Base-by-base conservation (phyloP, 1,140 invertebrate genomes). In the Cryptotermes secundus region DNA sequence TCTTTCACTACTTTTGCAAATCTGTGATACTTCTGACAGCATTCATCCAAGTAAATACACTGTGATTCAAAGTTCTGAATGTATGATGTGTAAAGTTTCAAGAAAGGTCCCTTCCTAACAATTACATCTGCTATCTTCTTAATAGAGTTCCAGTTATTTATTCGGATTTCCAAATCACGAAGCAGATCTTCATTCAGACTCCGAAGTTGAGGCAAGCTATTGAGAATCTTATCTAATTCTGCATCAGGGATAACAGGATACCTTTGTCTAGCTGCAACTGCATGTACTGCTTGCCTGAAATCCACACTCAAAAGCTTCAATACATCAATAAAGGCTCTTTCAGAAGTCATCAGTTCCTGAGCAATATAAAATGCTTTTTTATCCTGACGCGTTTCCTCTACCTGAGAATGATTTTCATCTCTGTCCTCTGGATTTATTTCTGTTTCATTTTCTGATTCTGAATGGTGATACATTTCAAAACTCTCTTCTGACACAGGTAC, bases 41-140 rank as follows among this genome's bases (percentile, higher is more conserved):
- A 90, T 10, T 93, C 93, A 86, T 94, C 93, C 34, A 95, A 91
- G 35, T 92, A 88, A 86, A 91, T 90, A 88, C 91, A 92, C 31
- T 94, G 93, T 72, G 90, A 90, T 87, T 94, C 92, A 89, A 95
- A 96, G 87, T 95, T 93, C 86, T 92, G 91, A 34, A 95, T 94
- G 87, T 95, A 96, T 35, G 92, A 90, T 0, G 94, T 93, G 86
- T 95, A 96, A 86, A 95, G 90, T 88, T 95, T 96, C 0, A 96
- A 89, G 88, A 95, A 96, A 3, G 94, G 94, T 35, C 95, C 95
- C 87, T 95, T 95, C 87, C 92, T 93, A 26, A 95, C 93, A 89
- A 96, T 94, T 26, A 96, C 92, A 89, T 96, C 95, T n/a, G 94
- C 91, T 84, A 96, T 93, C 89, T 92, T 92, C 10, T 91, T 91